These are phyloP conservation scores for Portunus trituberculatus DNA, from an alignment of 1,140 invertebrate genomes.

Conservation along the genomic window DNA sequence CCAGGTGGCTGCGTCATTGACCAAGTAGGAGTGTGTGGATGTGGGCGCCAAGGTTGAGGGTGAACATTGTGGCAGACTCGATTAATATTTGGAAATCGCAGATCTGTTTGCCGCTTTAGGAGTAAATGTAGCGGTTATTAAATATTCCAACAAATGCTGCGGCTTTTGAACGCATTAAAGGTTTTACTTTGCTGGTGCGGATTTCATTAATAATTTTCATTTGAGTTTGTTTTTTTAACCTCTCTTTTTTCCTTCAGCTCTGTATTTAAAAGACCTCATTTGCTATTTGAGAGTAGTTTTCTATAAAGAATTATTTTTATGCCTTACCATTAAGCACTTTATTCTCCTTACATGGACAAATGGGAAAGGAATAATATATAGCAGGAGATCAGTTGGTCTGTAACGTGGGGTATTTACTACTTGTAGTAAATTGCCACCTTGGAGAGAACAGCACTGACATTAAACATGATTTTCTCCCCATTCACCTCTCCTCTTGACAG, in stretches of 20 bases:
- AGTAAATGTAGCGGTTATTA: constrained; percentile 4
- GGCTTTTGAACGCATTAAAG: background rate
- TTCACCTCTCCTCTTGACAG: no score
- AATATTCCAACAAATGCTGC: background rate
- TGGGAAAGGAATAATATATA: no score
- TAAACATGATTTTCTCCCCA: no score
- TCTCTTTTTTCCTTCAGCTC: background rate
- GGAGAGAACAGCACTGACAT: no score
- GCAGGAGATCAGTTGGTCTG: no score
- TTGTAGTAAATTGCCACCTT: no score
- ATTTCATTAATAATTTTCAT: background rate
- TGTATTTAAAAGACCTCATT: background rate
- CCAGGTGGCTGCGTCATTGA: no score
- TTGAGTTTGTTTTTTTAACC: background rate
- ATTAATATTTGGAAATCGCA: background rate
- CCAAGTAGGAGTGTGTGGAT: no score
- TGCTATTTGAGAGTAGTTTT: background rate
- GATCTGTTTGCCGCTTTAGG: background rate
- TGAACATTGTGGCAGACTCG: background rate
- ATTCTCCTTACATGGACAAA: no score
- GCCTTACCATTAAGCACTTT: background rate
- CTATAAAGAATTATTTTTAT: background rate
- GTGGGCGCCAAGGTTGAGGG: no score
- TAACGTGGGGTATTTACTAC: no score
- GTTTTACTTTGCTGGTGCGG: background rate